Conservation (phyloP, 1,140 invertebrate genomes). For the Drosophila nebulosa region DNA sequence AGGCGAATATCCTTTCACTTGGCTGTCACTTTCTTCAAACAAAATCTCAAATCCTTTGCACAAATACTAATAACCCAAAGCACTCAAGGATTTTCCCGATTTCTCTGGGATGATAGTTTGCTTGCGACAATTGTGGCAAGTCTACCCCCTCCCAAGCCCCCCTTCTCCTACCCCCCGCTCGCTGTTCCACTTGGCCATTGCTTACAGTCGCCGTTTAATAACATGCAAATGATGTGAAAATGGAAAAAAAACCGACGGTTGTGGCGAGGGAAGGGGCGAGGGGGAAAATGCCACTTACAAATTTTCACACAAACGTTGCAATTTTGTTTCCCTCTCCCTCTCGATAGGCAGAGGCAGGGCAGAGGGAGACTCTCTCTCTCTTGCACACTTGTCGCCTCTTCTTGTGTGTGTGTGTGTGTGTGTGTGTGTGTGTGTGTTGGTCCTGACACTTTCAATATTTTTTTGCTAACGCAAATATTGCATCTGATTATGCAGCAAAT, state of each 20-base stretch:
- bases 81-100: background rate
- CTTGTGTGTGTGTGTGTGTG: conserved; percentile 6
- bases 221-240: conserved; percentile 53
- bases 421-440: conserved; percentile 29
- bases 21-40: background rate
- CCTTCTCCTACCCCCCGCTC: background rate
- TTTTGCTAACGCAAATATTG: conserved; percentile 21
- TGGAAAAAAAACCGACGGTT: conserved; percentile 16
- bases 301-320: background rate
- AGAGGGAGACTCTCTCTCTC: conserved; percentile 16
- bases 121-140: too few relatives aligned
- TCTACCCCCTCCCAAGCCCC: too few relatives aligned
- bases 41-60: conserved; percentile 41
- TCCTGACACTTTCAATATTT: conserved; percentile 49
- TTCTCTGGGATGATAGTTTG: too few relatives aligned
- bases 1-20: background rate
- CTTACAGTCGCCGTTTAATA: conserved; percentile 30
- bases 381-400: background rate
- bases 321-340: background rate
- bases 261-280: background rate
- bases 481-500: conserved; percentile 36
- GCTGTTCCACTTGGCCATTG: background rate
- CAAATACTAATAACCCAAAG: conserved; percentile 38
- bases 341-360: too few relatives aligned
- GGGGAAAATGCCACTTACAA: conserved; percentile 30